Percentiles rank a stretch among this genome's conserved stretches.
Conservation (phyloP, 2,113 vertebrate genomes). For the Oncorhynchus mykiss region DNA sequence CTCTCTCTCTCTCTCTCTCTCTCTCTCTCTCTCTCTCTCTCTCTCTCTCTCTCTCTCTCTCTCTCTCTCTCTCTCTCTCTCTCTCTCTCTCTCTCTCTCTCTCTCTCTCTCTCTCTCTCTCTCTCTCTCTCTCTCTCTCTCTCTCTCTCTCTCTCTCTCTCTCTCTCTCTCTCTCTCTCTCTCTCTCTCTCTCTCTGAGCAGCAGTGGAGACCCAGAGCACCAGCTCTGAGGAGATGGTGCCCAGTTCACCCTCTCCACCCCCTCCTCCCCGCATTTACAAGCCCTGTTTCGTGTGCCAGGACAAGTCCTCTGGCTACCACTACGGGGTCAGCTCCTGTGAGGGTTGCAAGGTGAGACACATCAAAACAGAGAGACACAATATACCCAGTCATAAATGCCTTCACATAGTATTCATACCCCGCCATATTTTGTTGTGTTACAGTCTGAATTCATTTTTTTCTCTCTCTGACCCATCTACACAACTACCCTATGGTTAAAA, state of each 20-base stretch:
- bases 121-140: neutral
- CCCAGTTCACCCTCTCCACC: slow-evolving; percentile 92
- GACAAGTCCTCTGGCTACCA: slow-evolving; percentile 95
- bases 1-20: slow-evolving; percentile 11
- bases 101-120: slow-evolving; percentile 14
- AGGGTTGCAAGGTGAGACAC: slow-evolving; percentile 88
- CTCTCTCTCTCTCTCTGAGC: slow-evolving; percentile 31
- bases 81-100: slow-evolving; percentile 19
- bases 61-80: slow-evolving; percentile 15
- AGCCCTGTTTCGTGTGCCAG: slow-evolving; percentile 94
- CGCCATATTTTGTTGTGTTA: too few relatives aligned
- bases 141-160: neutral
- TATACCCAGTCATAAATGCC: neutral
- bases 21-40: slow-evolving; percentile 24
- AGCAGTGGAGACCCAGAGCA: slow-evolving; percentile 94
- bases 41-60: slow-evolving; percentile 9
- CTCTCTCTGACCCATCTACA: too few relatives aligned
- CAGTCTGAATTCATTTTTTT: too few relatives aligned
- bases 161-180: slow-evolving; percentile 9
- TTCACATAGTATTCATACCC: too few relatives aligned
- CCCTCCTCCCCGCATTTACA: slow-evolving; percentile 89
- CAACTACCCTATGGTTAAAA: too few relatives aligned
- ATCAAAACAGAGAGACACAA: neutral
- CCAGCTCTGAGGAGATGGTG: slow-evolving; percentile 92
- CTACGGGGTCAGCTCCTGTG: slow-evolving; percentile 93